Conservation (phyloP, 2,113 vertebrate species). For the Zeus faber region DNA sequence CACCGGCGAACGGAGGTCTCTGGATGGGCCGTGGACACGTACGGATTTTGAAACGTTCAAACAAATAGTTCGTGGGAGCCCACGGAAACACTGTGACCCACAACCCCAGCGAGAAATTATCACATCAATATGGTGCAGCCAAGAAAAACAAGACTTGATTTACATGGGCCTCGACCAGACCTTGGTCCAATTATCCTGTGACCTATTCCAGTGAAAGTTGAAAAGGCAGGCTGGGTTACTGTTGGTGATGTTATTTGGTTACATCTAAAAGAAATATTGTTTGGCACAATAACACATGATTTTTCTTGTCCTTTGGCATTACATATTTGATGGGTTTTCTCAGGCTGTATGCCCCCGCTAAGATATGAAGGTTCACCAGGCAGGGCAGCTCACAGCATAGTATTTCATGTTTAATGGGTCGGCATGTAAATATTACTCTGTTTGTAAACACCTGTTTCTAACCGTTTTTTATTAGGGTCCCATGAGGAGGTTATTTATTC, state of each 20-base stretch:
- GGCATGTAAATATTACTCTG: background rate
- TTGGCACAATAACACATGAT: constrained; percentile 28
- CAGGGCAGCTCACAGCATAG: constrained; percentile 5
- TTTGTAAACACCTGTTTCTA: background rate
- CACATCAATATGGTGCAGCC: constrained; percentile 23
- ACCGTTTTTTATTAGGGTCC: background rate
- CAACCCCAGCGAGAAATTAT: constrained; percentile 29
- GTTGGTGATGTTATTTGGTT: constrained; percentile 44
- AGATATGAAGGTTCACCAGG: background rate
- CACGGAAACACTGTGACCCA: constrained; percentile 22
- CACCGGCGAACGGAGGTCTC: too few relatives aligned
- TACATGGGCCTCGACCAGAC: constrained; percentile 26
- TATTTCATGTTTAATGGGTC: background rate
- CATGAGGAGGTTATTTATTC: background rate
- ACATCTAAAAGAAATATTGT: constrained; percentile 43
- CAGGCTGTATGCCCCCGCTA: constrained; percentile 23
- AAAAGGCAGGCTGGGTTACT: constrained; percentile 37
- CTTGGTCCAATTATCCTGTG: constrained; percentile 29
- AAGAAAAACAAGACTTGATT: constrained; percentile 48
- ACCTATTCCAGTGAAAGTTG: constrained; percentile 29
- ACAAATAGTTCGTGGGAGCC: constrained; percentile 51
- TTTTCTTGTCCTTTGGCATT: constrained; percentile 16
- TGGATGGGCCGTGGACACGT: too few relatives aligned
- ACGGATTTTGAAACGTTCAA: too few relatives aligned
- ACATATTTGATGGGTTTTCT: constrained; percentile 37